Evolutionary conservation across 2,797 vertebrate species (phyloP).

Genomic region (Enteromius afrohamiltoni): DNA sequence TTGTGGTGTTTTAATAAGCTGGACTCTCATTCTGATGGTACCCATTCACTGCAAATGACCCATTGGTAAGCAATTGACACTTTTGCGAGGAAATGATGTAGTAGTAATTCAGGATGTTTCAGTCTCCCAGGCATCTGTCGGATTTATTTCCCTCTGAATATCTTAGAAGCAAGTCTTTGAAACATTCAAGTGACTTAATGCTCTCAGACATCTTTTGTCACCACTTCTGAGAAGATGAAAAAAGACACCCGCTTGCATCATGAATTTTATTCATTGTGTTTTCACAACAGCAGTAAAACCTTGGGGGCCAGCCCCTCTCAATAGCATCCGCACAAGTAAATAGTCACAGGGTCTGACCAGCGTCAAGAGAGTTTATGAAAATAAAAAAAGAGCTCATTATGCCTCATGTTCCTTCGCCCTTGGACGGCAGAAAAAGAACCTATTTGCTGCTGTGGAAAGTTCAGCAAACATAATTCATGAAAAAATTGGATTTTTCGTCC

Average conservation of each 20-base stretch:
- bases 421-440: background rate
- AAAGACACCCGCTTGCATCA: slow-evolving; percentile 21
- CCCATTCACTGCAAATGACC: background rate
- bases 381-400: slow-evolving; percentile 30
- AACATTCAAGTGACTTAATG: slow-evolving; percentile 2
- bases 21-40: background rate
- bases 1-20: background rate
- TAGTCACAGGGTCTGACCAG: slow-evolving; percentile 10
- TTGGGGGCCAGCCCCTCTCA: slow-evolving; percentile 35
- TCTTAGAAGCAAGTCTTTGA: background rate
- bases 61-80: background rate
- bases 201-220: slow-evolving; percentile 3
- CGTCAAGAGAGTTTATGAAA: slow-evolving; percentile 23
- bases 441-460: slow-evolving; percentile 29
- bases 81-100: background rate
- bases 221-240: slow-evolving; percentile 5
- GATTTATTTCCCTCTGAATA: background rate
- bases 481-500: slow-evolving; percentile 13
- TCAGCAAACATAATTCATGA: slow-evolving; percentile 29
- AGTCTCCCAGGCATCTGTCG: background rate
- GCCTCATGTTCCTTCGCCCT: background rate
- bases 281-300: slow-evolving; percentile 45
- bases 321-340: background rate
- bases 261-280: slow-evolving; percentile 43
- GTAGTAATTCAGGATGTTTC: slow-evolving; percentile 8